Evolutionary conservation across 2,888 invertebrate genomes (phyloP).

Genomic region (Dicroscelio sp.): DNA sequence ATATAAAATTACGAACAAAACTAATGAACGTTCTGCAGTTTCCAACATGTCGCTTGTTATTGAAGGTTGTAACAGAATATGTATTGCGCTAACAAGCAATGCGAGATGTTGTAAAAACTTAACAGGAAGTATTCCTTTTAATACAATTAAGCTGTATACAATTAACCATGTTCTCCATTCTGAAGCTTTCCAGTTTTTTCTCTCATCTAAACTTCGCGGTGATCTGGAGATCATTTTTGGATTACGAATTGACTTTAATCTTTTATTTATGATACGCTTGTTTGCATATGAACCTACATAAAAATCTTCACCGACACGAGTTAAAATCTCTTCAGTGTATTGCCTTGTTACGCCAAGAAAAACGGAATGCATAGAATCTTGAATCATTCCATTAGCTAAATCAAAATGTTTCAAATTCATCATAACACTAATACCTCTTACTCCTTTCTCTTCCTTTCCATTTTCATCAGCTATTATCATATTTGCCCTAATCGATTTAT

Average conservation of each 20-base stretch:
- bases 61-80: conserved; percentile 15
- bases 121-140: background rate
- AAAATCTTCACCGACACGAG: no score
- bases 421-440: conserved; percentile 48
- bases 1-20: conserved; percentile 3
- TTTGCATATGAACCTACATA: background rate
- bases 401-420: conserved; percentile 72
- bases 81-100: background rate
- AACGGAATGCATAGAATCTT: conserved; percentile 77
- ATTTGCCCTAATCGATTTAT: background rate
- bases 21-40: background rate
- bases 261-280: background rate
- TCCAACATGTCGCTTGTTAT: background rate
- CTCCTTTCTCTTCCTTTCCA: conserved; percentile 36
- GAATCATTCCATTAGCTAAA: conserved; percentile 74
- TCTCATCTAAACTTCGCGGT: conserved; percentile 16
- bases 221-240: conserved; percentile 5
- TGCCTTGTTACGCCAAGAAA: conserved; percentile 62
- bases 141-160: background rate
- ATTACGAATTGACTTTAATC: background rate
- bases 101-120: conserved; percentile 18
- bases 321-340: conserved; percentile 8
- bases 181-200: conserved; percentile 37
- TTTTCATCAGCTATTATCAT: conserved; percentile 5
- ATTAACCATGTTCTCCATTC: conserved; percentile 38